Evolutionary conservation across 2,797 vertebrate species (phyloP), one percentile per base, ranked within the genome.

Genomic region (Distichodus sexfasciatus): DNA sequence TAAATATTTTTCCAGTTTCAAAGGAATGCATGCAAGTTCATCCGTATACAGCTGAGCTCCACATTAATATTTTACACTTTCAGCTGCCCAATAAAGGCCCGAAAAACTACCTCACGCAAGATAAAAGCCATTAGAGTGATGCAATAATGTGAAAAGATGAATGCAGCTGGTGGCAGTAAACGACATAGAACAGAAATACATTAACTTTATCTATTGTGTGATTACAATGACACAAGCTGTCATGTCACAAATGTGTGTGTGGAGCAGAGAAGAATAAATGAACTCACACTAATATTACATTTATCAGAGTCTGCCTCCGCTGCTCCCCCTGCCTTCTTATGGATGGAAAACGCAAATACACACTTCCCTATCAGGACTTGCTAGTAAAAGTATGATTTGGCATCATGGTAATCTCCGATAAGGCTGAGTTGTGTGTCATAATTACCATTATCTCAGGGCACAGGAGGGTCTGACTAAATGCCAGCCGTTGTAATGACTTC

Each of bases 361-460:
- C 26, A n/a, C n/a, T n/a, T n/a, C 33, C 11, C 3, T 69, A 61
- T 43, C 41, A 67, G 28, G 29, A 29, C 53, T 33, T 73, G 46
- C 38, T 46, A 54, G 43, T 60, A 44, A 26, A 26, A 28, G 46
- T 47, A 28, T 41, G 57, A 58, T 62, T 64, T n/a, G n/a, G n/a
- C n/a, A n/a, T n/a, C n/a, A 57, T 31, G 51, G 58, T 21, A 58
- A 76, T 54, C 15, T 17, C 11, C 3, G 75, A 81, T 60, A 57
- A 69, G 78, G 83, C 79, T 67, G 75, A 81, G 80, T 57, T 83
- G 79, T 82, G 44, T 29, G 79, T 77, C 79, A 72, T 85, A 85
- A 89, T 89, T 84, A 86, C 83, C 84, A 75, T 61, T 80, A 83
- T 75, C 68, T 71, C 71, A 76, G 78, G 72, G 86, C 77, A 69